Evolutionary conservation across 2,113 vertebrate genomes (phyloP), one percentile per base, ranked within the genome.

Genomic region (Amazona vittata): DNA sequence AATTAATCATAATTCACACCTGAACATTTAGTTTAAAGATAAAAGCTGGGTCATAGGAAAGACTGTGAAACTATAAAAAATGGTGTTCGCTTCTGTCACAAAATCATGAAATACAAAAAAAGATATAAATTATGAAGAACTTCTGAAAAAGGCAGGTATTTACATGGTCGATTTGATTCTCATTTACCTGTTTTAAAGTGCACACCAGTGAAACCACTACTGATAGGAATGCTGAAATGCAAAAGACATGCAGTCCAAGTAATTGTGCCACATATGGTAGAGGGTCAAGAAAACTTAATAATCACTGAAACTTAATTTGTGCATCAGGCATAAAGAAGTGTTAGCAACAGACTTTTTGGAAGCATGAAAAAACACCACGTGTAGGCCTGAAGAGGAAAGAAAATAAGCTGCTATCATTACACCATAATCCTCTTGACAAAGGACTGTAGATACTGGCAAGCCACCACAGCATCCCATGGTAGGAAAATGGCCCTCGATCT

Each of bases 401-500:
- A 82, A 67, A 6, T 29, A 5, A 49, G 37, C 5, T 53, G 11
- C 33, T 4, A 44, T 6, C 4, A 10, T 24, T 79, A 22, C 10
- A 28, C 1, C 9, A 33, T 33, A 16, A 1, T 73, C 19, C 6
- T 21, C 5, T 85, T 0, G 1, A 41, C 5, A 67, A 83, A 83
- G 20, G 14, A 8, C 15, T 57, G 26, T 37, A 6, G 3, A 17
- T 43, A 41, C 6, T 50, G 8, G 5, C 9, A 85, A n/a, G 4
- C 9, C 14, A 44, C 4, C 6, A 12, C 15, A 68, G 1, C 19
- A 74, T 26, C 1, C 0, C 2, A 19, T 12, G 5, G 5, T 21
- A 46, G 15, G 25, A 83, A 83, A 77, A 26, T 20, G 19, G 1
- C 6, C 17, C 25, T 71, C 53, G 15, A 53, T 9, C 4, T 47